A percentile compares a stretch with the other conserved stretches of the same genome.
Conservation (phyloP, 2,888 invertebrate species). For the Drosophila maculinotata region DNA sequence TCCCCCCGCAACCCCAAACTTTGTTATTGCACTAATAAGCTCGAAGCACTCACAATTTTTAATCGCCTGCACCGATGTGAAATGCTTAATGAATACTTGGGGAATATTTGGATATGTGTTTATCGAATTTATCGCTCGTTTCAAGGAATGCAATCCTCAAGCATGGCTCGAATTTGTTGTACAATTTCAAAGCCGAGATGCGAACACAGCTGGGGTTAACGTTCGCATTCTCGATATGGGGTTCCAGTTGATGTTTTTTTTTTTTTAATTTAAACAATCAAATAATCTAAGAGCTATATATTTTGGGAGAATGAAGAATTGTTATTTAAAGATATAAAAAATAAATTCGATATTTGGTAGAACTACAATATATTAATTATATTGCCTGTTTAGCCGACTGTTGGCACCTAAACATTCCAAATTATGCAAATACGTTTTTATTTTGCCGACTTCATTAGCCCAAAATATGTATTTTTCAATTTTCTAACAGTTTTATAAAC, state of each 20-base stretch:
- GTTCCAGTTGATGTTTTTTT: neutral
- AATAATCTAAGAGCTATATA: neutral
- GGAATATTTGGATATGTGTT: conserved; percentile 25
- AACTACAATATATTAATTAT: too few relatives aligned
- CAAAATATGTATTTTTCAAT: neutral
- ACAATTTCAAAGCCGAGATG: neutral
- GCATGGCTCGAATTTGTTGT: conserved; percentile 37
- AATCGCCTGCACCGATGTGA: conserved; percentile 28
- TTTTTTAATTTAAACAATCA: neutral
- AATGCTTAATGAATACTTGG: conserved; percentile 30
- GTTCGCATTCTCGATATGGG: neutral
- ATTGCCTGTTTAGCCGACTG: too few relatives aligned
- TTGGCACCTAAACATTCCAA: too few relatives aligned
- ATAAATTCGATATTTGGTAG: too few relatives aligned
- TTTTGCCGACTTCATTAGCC: neutral
- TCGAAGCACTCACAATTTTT: conserved; percentile 36
- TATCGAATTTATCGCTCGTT: conserved; percentile 32
- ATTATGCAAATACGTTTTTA: neutral
- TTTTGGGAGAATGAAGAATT: neutral
- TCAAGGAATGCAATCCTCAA: conserved; percentile 16
- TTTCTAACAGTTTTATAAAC: neutral
- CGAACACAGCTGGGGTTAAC: neutral
- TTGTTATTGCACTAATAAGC: conserved; percentile 42
- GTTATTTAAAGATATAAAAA: neutral
- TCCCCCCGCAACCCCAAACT: conserved; percentile 16